Percentiles rank a stretch among this genome's conserved stretches.
Conservation (phyloP, 1,140 invertebrate species). For the Eufriesea mexicana region DNA sequence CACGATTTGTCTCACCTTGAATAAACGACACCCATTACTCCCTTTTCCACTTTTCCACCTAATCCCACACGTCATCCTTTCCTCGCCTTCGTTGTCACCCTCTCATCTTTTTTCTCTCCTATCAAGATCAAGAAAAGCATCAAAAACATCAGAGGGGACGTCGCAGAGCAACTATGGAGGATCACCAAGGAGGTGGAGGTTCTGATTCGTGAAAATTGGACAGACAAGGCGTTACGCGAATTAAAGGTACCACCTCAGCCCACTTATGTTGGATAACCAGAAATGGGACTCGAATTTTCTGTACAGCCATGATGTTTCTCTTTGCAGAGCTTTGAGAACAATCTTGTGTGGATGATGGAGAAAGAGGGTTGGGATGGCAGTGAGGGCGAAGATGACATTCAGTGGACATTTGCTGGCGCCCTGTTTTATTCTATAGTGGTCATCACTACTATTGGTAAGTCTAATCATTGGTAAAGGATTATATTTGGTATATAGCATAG, state of each 20-base stretch:
- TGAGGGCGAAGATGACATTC: slow-evolving; percentile 88
- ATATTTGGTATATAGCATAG: too few species aligned
- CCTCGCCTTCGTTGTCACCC: not conserved
- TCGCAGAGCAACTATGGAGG: slow-evolving; percentile 91
- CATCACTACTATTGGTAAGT: slow-evolving; percentile 96
- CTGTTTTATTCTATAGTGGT: slow-evolving; percentile 98
- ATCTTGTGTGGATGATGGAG: slow-evolving; percentile 92
- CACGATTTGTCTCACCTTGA: not conserved
- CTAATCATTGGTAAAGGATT: not conserved
- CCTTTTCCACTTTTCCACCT: too few species aligned
- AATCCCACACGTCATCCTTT: not conserved
- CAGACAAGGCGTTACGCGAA: slow-evolving; percentile 83
- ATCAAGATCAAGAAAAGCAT: slow-evolving; percentile 91
- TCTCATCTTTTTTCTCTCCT: slow-evolving; percentile 28
- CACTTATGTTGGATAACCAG: not conserved
- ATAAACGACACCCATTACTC: not conserved
- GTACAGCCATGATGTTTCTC: not conserved
- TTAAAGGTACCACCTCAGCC: slow-evolving; percentile 80
- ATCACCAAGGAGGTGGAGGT: slow-evolving; percentile 86
- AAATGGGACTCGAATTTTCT: slow-evolving; percentile 17
- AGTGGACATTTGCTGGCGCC: slow-evolving; percentile 95
- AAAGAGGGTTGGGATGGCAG: slow-evolving; percentile 96
- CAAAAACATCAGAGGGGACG: slow-evolving; percentile 87
- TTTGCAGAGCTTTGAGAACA: slow-evolving; percentile 89
- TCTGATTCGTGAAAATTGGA: slow-evolving; percentile 89